Evolutionary conservation across 2,113 vertebrate genomes (phyloP), one percentile per base, ranked within the genome.

Genomic region (Spilogale gracilis): DNA sequence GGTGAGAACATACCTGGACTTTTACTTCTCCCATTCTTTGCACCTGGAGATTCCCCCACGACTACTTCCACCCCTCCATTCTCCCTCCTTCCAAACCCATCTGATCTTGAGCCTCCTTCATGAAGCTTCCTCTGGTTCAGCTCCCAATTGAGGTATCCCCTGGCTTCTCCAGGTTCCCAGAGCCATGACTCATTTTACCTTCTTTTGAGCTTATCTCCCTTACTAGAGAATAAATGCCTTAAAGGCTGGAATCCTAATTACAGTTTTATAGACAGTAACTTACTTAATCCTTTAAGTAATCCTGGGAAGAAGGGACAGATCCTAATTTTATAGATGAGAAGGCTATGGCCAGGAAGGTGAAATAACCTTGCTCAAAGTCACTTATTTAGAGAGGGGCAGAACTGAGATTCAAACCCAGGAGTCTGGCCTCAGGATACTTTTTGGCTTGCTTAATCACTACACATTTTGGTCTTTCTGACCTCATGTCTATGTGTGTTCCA

Each of bases 31-130:
- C 18, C 27, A 4, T 74, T 52, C 11, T 89, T 23, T 83, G 74
- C 3, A 89, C 8, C n/a, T 43, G 9, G 6, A 38, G 12, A 14
- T 7, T 6, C 18, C 16, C 58, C 2, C n/a, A 18, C 0, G 25
- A 12, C 52, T 4, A 0, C 9, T 7, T 30, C 18, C 2, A 5
- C 30, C 38, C 6, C 20, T 9, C 10, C 2, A 6, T 13, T 43
- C 6, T 56, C 38, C 17, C 50, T 38, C 3, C 14, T 45, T 56
- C 43, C 23, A 43, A 58, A 52, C 0, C n/a, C n/a, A n/a, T 4
- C 38, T 45, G 52, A 30, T 14, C 18, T 54, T 25, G 1, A 3
- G 8, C 16, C 3, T 52, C 18, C 32, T 52, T 63, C 1, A 1
- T 1, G 12, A 79, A 69, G 14, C 14, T 12, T 76, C 27, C 4